Evolutionary conservation across 2,888 invertebrate genomes (phyloP), one percentile per base, ranked within the genome.

Genomic region (Xestobium rufovillosum): DNA sequence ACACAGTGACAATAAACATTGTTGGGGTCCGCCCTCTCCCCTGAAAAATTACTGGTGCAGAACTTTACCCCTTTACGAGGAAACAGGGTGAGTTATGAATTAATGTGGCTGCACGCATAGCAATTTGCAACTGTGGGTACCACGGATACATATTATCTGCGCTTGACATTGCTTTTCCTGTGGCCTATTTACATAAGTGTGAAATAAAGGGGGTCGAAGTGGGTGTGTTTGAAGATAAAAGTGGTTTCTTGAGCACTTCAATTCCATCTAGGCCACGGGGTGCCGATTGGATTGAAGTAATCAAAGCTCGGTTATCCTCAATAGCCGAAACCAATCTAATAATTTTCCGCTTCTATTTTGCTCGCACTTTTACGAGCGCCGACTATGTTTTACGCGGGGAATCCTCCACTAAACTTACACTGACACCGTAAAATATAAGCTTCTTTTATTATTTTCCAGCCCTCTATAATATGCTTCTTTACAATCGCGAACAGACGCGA

Each of bases 221-320:
- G 31, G 33, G 38, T 33, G 33, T 35, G 34, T 26, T 26, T 33
- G 26, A 41, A 38, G 41, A 41, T 41, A 41, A 41, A 41, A 41
- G 41, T 34, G 41, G 37, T 36, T 41, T 38, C 38, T 38, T 32
- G 41, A 41, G 41, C 41, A 42, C 42, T 42, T 42, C 42, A 42
- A 42, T 42, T 34, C 38, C 42, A 36, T 42, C 35, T 34, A 38
- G 42, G 38, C 31, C 39, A 39, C 32, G 35, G 36, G 44, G 38
- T 38, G 42, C 38, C 48, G 49, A 52, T 52, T 51, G 49, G 53
- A 50, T 52, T 51, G 52, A 45, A 52, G 53, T 53, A 55, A 55
- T 55, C 53, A 55, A 53, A 53, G 52, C 46, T 45, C 49, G 52
- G 51, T 53, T 55, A 53, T 52, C 52, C 51, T 47, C 51, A 51